Base-by-base conservation (phyloP, 2,888 invertebrate species). In the Linyphia triangularis region DNA sequence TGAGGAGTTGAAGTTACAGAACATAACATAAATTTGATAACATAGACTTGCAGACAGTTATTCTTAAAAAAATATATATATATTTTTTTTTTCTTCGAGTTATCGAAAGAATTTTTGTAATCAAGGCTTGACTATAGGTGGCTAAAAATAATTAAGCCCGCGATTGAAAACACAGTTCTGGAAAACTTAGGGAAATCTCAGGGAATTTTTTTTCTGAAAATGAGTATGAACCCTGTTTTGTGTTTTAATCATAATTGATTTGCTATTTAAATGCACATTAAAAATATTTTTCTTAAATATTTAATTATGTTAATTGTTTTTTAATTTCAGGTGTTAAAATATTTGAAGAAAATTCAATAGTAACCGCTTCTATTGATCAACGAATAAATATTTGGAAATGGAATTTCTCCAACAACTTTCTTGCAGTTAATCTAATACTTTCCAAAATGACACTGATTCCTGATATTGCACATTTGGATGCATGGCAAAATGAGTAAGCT, bases 281-380 rank as follows among this genome's bases (percentile, higher is more conserved):
- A 33, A 33, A 0, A 67, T 33, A n/a, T 67, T n/a, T 24, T 30
- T 67, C 33, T 33, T 67, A 33, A 4, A 65, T n/a, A 13, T 5
- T 16, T 67, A 3, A 30, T 10, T 26, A n/a, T n/a, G 30, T 67
- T 30, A n/a, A 4, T 2, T 4, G n/a, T 33, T 37, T 1, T 9
- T 22, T 40, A 7, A 26, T 86, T 90, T 22, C 79, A 92, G 92
- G 92, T 22, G 78, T 92, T 13, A 90, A 90, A 85, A 89, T 91
- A 30, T 61, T 93, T 37, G 91, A 93, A 51, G n/a, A 81, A n/a
- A 92, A 92, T 30, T 92, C 94, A 90, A 91, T 95, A 57, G 93
- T 95, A 22, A 94, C 94, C 0, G 93, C 94, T 3, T 94, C 95
- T 0, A 94, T 95, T 33, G 96, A 96, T 92, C 96, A 96, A 92